Percentiles rank a stretch among this genome's conserved stretches.
These are phyloP conservation scores for Cacoxenus indagator DNA, from an alignment of 2,888 invertebrate species.

Conservation along the genomic window DNA sequence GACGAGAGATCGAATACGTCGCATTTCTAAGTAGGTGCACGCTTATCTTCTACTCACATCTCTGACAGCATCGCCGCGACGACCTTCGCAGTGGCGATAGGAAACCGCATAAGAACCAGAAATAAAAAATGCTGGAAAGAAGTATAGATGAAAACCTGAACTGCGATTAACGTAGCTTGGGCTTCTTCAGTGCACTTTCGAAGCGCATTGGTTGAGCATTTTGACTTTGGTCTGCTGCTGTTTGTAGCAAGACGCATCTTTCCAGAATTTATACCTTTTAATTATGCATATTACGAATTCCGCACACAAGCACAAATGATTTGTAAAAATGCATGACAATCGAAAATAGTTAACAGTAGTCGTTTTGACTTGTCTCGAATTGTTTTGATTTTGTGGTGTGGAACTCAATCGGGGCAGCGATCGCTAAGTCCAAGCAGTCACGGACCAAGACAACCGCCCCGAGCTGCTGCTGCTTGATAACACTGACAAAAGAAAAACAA, in stretches of 20 bases:
- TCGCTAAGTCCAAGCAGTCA: no score
- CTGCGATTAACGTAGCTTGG: no score
- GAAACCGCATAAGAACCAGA: no score
- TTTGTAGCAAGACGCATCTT: conserved; percentile 35
- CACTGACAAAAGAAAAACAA: no score
- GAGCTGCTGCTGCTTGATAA: background rate
- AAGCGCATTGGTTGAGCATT: no score
- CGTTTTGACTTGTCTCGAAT: background rate
- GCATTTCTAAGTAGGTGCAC: background rate
- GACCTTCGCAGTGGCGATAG: conserved; percentile 3
- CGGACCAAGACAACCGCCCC: no score
- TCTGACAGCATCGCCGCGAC: background rate
- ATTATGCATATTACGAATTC: conserved; percentile 65
- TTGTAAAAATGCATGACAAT: conserved; percentile 33
- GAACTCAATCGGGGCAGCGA: no score
- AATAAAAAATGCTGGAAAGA: background rate
- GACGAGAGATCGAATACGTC: background rate
- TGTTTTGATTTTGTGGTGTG: background rate
- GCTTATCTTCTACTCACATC: conserved; percentile 1
- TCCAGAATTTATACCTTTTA: no score
- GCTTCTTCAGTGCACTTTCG: no score
- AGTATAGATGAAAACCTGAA: no score
- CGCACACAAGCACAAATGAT: background rate
- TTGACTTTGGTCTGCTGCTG: background rate
- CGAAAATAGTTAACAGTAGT: conserved; percentile 59